Conservation (phyloP, 1,140 invertebrate genomes). For the Hetaerina americana region DNA sequence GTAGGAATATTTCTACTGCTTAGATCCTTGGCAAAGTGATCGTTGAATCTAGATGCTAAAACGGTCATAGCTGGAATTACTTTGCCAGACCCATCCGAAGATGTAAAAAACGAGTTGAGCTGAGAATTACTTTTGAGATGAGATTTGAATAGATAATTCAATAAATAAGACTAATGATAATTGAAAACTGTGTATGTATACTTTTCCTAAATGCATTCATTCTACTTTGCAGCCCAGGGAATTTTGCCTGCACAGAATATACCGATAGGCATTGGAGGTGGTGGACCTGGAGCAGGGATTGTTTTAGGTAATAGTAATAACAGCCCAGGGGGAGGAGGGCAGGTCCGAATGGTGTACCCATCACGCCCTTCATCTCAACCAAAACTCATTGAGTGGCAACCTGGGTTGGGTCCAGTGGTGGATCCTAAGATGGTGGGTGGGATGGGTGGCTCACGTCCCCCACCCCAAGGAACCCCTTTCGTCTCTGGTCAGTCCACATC, state of each 20-base stretch:
- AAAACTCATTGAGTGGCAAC: constrained; percentile 11
- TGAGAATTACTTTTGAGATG: no score
- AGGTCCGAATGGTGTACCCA: constrained; percentile 8
- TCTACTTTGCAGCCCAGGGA: constrained; percentile 21
- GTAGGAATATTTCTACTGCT: no score
- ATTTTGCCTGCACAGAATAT: constrained; percentile 13
- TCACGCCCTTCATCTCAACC: constrained; percentile 8
- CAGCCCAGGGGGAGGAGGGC: background rate
- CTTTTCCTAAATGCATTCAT: no score
- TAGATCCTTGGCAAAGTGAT: no score
- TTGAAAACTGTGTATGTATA: no score
- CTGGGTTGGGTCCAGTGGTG: background rate
- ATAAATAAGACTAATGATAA: no score
- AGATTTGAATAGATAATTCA: no score
- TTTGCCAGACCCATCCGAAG: no score
- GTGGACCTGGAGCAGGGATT: background rate
- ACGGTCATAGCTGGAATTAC: no score
- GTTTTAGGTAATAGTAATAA: background rate
- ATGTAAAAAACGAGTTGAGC: no score
- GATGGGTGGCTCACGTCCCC: background rate
- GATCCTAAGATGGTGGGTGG: constrained; percentile 1
- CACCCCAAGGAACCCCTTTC: background rate
- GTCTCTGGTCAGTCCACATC: constrained; percentile 6
- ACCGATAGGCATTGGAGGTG: background rate
- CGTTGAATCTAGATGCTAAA: no score